phyloP scores from a whole-genome alignment of 2,113 vertebrate genomes.

The Dolichallabes microphthalmus region DNA sequence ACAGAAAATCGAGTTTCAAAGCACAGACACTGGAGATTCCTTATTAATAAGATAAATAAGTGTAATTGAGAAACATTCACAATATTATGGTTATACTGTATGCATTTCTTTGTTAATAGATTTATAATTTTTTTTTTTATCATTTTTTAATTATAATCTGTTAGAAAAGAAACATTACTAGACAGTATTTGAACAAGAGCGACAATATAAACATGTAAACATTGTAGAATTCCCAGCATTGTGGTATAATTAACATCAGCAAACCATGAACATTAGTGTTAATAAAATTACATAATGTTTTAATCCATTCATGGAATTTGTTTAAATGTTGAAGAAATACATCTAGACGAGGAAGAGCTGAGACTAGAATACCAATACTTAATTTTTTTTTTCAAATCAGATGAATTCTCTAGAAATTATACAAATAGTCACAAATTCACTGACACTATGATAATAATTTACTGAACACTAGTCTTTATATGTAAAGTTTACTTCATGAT shows the following conservation, averaged over 20 bases:
- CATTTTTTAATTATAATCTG: too few species aligned
- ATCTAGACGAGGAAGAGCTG: too few species aligned
- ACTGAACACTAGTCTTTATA: neutral
- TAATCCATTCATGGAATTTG: neutral
- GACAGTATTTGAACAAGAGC: neutral
- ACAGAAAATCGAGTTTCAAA: neutral
- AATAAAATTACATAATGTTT: neutral
- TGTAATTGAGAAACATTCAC: neutral
- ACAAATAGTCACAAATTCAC: neutral
- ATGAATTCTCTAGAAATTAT: neutral
- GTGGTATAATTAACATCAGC: neutral
- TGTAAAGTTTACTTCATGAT: neutral
- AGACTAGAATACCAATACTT: too few species aligned
- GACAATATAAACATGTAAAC: neutral
- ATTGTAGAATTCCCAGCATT: neutral
- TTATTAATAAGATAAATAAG: neutral
- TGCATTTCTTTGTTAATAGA: neutral
- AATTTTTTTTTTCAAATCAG: neutral
- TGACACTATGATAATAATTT: neutral
- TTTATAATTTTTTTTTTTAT: neutral
- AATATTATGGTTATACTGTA: neutral
- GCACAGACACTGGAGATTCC: neutral
- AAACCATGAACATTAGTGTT: neutral
- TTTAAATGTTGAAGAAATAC: neutral
- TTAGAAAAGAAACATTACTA: neutral